Percentiles rank a stretch among this genome's conserved stretches.
Evolutionary conservation across 2,888 invertebrate species (phyloP).

Genomic region (Nymphalis urticae): DNA sequence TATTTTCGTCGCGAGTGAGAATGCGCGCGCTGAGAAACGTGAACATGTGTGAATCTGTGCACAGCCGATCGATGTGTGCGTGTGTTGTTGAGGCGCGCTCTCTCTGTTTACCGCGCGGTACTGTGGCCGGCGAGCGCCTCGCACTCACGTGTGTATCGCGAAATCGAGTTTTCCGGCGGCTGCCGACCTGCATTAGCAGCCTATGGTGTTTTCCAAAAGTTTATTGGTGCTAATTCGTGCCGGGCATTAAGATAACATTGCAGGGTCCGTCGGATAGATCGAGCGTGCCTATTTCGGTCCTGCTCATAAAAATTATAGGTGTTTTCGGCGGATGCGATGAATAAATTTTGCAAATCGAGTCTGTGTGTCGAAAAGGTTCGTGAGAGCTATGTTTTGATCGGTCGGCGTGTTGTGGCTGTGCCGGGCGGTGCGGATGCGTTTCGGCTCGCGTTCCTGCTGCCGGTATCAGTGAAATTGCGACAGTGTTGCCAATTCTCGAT

Average conservation of each 20-base stretch:
- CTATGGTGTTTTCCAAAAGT: slow-evolving; percentile 71
- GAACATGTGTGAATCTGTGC: slow-evolving; percentile 45
- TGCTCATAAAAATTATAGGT: slow-evolving; percentile 72
- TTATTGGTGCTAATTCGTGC: slow-evolving; percentile 70
- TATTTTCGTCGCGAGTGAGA: slow-evolving; percentile 68
- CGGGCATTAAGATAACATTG: slow-evolving; percentile 61
- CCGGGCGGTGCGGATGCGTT: slow-evolving; percentile 68
- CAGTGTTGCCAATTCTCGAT: slow-evolving; percentile 45
- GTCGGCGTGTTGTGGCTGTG: slow-evolving; percentile 73
- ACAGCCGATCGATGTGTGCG: slow-evolving; percentile 56
- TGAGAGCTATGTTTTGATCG: slow-evolving; percentile 78
- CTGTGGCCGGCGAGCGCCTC: slow-evolving; percentile 83
- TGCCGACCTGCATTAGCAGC: slow-evolving; percentile 62
- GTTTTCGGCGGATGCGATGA: slow-evolving; percentile 81
- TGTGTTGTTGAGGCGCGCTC: slow-evolving; percentile 72
- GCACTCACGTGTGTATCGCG: slow-evolving; percentile 78
- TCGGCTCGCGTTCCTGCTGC: slow-evolving; percentile 54
- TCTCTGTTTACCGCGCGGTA: slow-evolving; percentile 81
- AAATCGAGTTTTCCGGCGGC: slow-evolving; percentile 72
- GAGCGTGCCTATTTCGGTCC: slow-evolving; percentile 56
- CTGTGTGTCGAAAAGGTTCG: slow-evolving; percentile 78
- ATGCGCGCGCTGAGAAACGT: slow-evolving; percentile 64
- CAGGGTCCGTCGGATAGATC: slow-evolving; percentile 48
- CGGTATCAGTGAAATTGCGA: slow-evolving; percentile 60
- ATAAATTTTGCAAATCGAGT: slow-evolving; percentile 80